Evolutionary conservation across 2,113 vertebrate genomes (phyloP), one percentile per base, ranked within the genome.

Genomic region (Gila orcuttii): DNA sequence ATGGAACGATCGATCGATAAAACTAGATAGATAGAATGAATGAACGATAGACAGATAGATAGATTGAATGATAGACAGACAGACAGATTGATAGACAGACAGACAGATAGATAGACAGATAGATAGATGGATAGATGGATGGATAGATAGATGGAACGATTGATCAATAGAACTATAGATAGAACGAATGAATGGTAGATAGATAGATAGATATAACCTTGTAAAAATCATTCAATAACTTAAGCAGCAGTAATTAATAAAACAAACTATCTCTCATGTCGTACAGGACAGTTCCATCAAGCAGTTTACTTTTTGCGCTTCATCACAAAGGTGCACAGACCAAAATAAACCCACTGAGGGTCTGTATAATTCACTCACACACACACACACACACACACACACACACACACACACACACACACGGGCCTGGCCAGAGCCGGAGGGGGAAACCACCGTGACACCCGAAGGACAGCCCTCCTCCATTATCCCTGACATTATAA

Each of bases 401-500:
- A 84, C 36, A 62, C 39, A 42, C 39, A 42, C 39, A 39, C 39
- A 39, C 39, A 39, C 36, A 39, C 36, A 60, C 12, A 45, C 19
- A 74, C 2, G 21, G 23, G 17, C 13, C 66, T 42, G 82, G 64
- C 73, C 59, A 33, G 25, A 60, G 62, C 69, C 10, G 31, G 36
- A 75, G 55, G 19, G 55, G 74, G 19, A 62, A 85, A 3, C 57
- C 31, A 69, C 39, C 0, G 6, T 79, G 62, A 78, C 83, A 55
- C 28, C 31, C n/a, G 10, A 81, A 81, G 23, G 42, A 66, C 33
- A 23, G 47, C 23, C 52, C 66, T 36, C 28, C 39, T 75, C 57
- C 79, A 59, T 71, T 71, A 80, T 79, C 36, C 23, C 74, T 25
- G 28, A 80, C 84, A 80, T 86, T 60, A 69, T 80, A 59, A 86